Conservation (phyloP, 2,888 invertebrate species). For the Drosophila mercatorum region DNA sequence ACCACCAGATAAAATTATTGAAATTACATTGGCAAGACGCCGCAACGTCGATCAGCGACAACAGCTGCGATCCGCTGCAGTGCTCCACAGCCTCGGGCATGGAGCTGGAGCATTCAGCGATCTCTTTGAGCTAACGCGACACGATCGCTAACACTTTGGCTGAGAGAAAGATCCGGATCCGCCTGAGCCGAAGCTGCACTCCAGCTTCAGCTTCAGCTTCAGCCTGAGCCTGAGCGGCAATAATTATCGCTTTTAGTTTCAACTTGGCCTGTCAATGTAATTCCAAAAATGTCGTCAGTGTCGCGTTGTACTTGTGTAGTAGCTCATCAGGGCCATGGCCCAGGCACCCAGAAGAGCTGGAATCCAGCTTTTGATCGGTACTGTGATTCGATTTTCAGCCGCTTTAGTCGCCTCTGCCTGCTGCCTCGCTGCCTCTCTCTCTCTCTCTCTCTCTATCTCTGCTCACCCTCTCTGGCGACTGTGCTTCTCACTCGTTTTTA, state of each 20-base stretch:
- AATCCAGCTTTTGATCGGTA: slow-evolving; percentile 41
- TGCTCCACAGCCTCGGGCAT: neutral
- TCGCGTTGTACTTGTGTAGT: slow-evolving; percentile 69
- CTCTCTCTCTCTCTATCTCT: no score
- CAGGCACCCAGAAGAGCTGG: slow-evolving; percentile 4
- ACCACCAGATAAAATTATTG: slow-evolving; percentile 83
- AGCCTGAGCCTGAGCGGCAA: slow-evolving; percentile 44
- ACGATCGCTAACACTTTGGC: slow-evolving; percentile 74
- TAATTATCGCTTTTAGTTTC: slow-evolving; percentile 81
- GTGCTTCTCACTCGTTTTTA: slow-evolving; percentile 56
- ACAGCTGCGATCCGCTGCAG: slow-evolving; percentile 41
- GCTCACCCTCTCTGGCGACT: no score
- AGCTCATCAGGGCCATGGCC: slow-evolving; percentile 58
- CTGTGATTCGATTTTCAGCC: slow-evolving; percentile 60
- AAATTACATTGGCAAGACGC: slow-evolving; percentile 80
- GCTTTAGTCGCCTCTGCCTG: slow-evolving; percentile 5
- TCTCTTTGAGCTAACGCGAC: slow-evolving; percentile 59
- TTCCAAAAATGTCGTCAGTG: slow-evolving; percentile 83
- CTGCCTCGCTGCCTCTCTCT: neutral
- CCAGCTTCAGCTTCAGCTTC: neutral
- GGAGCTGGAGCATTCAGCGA: slow-evolving; percentile 21
- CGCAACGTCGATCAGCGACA: slow-evolving; percentile 65
- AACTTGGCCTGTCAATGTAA: slow-evolving; percentile 80
- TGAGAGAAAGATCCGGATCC: slow-evolving; percentile 42
- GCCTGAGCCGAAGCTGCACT: slow-evolving; percentile 18